Base-by-base conservation (phyloP, 2,797 vertebrate genomes). In the Centroberyx gerrardi region DNA sequence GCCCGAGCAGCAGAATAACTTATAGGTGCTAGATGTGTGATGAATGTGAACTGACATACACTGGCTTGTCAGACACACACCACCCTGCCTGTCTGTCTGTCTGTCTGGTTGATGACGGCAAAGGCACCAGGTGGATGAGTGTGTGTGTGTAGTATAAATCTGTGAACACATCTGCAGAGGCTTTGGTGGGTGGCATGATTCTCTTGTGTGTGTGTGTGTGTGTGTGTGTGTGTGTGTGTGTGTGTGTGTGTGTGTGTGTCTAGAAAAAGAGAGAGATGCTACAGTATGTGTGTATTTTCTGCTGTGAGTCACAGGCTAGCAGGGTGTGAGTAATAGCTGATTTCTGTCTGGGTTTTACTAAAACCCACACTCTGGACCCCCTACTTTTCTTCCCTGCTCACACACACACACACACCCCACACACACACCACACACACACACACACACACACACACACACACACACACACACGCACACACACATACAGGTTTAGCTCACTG, bases 21-120 rank as follows among this genome's bases (percentile, higher is more conserved):
- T 90, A 67, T 75, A 82, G 78, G 66, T 74, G 65, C 62, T 81
- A 58, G 78, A 87, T 72, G 74, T 75, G 40, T 80, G 85, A 85
- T 80, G 59, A 83, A 88, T 87, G 76, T 60, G 72, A 81, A 56
- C 46, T 80, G 84, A 74, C 87, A 76, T 67, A 72, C 1, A 28
- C 68, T 59, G 67, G 42, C 55, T 64, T 81, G 85, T 82, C 79
- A 85, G 81, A 90, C 83, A 81, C 75, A 70, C 55, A 72, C 55
- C 53, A 29, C 36, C 15, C 63, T 75, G 67, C 10, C 62, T 62
- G 58, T 46, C 77, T 78, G 60, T 48, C 72, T 84, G 52, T 66
- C 73, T 74, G 73, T 62, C 54, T 31, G 51, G 6, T 22, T 72
- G 69, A 60, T 79, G 72, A 76, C 61, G 72, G 72, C 72, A 83